Conservation (phyloP, 53 echinoderm and acorn worm genomes). For the Stichopus horrens region DNA sequence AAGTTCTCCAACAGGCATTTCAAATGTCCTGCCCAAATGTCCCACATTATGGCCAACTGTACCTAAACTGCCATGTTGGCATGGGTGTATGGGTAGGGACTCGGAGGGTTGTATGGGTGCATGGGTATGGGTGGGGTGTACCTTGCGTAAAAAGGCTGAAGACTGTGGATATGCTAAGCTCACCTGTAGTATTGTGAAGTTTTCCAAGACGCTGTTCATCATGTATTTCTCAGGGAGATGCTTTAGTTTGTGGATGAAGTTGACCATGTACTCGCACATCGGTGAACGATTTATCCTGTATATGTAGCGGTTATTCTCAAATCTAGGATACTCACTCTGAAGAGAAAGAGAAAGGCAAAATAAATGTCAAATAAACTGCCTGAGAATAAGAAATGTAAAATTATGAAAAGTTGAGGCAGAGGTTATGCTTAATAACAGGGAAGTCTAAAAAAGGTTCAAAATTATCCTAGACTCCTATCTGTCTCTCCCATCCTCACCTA, state of each 20-base stretch:
- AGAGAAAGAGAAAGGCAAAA: neutral
- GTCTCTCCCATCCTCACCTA: too few species aligned
- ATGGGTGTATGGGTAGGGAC: too few species aligned
- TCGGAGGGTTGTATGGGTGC: neutral
- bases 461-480: too few species aligned
- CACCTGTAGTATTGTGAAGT: conserved; percentile 99
- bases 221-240: conserved; percentile 99
- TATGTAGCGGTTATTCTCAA: conserved; percentile 89
- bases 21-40: too few species aligned
- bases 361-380: neutral
- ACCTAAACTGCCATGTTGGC: too few species aligned
- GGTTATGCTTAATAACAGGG: too few species aligned
- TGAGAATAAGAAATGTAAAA: neutral
- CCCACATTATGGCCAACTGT: too few species aligned
- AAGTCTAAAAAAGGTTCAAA: too few species aligned
- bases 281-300: conserved; percentile 89
- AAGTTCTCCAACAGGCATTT: too few species aligned
- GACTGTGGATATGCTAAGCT: neutral
- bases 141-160: neutral
- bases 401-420: too few species aligned
- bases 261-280: conserved; percentile 99
- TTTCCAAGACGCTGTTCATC: conserved; percentile 99
- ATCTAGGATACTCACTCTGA: conserved; percentile 94
- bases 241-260: conserved; percentile 99
- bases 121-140: neutral